Evolutionary conservation across 2,888 invertebrate species (phyloP), one percentile per base, ranked within the genome.

Genomic region (Pyrocoelia pectoralis): DNA sequence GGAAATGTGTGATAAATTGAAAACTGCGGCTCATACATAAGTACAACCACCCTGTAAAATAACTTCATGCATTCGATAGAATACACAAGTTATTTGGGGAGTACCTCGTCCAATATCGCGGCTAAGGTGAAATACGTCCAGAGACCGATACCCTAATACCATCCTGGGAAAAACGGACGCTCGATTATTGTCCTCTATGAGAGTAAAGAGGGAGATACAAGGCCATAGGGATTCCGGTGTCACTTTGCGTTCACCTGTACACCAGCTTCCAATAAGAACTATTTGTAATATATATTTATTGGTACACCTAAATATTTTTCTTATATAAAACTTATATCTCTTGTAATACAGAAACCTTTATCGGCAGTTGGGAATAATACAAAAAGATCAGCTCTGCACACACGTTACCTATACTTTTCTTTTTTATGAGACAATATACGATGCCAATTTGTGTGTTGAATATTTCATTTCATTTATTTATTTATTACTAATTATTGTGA

Each of bases 161-260:
- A 69, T 68, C 71, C 70, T 63, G 70, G 72, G 72, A 70, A 69
- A 66, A 64, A 67, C 62, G 66, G 63, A 64, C 64, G 67, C 70
- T 73, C 73, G 73, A 73, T 73, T 73, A 73, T 73, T 73, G 73
- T 71, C 72, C 71, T 66, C 70, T 66, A 66, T 66, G 68, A 68
- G 67, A 72, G 73, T 71, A 73, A 72, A 72, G 71, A 72, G 70
- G 71, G 70, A 73, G 72, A 71, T 73, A 73, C 70, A 71, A 69
- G 71, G 68, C 73, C 70, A 56, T 57, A 40, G 73, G 70, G 73
- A 72, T 59, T 57, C 55, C 58, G 61, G 59, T 70, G 72, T 73
- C 73, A 72, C 69, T 71, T 73, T 70, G 66, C 68, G 70, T 70
- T 69, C 68, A 70, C 71, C 71, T 68, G 58, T 59, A 59, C 58